These are phyloP conservation scores for Tokudaia tokunoshimensis DNA, from an alignment of 2,797 vertebrate species.

Conservation along the genomic window DNA sequence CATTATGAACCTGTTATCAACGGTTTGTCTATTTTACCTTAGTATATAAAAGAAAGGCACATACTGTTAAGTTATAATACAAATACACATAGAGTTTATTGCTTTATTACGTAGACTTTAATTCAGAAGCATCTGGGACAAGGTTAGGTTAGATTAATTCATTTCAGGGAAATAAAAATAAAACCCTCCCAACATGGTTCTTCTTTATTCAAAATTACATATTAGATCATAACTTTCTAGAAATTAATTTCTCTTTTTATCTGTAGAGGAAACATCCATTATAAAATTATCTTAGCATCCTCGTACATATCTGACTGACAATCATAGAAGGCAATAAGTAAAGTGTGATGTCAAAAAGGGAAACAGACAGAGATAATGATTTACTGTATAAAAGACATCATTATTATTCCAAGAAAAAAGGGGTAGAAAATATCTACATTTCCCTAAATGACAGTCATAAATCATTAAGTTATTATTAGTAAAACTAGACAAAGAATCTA, in stretches of 20 bases:
- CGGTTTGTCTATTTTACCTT: neutral
- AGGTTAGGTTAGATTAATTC: neutral
- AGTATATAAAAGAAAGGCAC: neutral
- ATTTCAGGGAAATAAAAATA: neutral
- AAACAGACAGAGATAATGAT: neutral
- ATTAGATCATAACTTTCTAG: neutral
- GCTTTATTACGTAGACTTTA: neutral
- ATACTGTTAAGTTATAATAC: neutral
- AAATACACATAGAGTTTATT: neutral
- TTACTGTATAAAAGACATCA: neutral
- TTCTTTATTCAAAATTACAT: slow-evolving; percentile 2
- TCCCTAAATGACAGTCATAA: neutral
- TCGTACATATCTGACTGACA: neutral
- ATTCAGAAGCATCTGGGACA: neutral
- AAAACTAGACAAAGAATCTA: neutral
- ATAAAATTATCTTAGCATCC: neutral
- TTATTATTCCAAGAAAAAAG: neutral
- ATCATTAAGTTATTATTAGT: neutral
- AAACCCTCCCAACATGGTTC: neutral
- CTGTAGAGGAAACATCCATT: neutral
- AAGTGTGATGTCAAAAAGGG: neutral
- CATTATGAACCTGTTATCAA: neutral
- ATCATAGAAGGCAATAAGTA: neutral
- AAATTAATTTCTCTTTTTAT: slow-evolving; percentile 38
- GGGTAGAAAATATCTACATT: neutral